A percentile compares a stretch with the other conserved stretches of the same genome.
These are phyloP conservation scores for Mylabris phalerata DNA, from an alignment of 1,140 invertebrate species.

Conservation along the genomic window DNA sequence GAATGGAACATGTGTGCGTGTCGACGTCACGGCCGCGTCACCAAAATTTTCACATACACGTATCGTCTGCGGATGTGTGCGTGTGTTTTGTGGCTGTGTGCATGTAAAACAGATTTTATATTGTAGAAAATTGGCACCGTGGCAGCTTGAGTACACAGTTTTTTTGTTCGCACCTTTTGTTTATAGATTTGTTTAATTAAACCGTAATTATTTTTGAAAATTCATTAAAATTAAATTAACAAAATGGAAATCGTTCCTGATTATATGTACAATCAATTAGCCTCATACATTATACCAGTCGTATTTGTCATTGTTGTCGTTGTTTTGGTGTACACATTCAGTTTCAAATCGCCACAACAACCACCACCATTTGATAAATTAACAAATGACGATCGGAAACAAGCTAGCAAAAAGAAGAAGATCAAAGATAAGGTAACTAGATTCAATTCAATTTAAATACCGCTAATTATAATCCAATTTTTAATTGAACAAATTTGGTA, in stretches of 20 bases:
- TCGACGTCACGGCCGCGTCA: constrained; percentile 55
- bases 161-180: constrained; percentile 28
- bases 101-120: constrained; percentile 9
- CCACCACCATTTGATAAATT: constrained; percentile 61
- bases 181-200: too few relatives aligned
- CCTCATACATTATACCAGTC: constrained; percentile 56
- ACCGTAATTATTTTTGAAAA: constrained; percentile 24
- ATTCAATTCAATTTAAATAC: neutral
- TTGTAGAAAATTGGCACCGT: constrained; percentile 17
- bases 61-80: constrained; percentile 42
- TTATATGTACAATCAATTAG: constrained; percentile 49
- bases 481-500: too few relatives aligned
- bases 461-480: too few relatives aligned
- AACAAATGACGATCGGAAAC: constrained; percentile 56
- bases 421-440: constrained; percentile 61
- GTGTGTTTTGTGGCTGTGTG: constrained; percentile 20
- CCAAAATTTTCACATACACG: constrained; percentile 43
- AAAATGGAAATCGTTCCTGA: constrained; percentile 52
- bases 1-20: constrained; percentile 10
- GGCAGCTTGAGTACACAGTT: constrained; percentile 34
- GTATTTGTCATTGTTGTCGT: constrained; percentile 58
- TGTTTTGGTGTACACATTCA: constrained; percentile 62
- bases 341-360: constrained; percentile 64
- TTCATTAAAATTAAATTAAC: constrained; percentile 35
- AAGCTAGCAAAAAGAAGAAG: constrained; percentile 59